Base-by-base conservation (phyloP, 2,797 vertebrate genomes). In the Nyctalus aviator region DNA sequence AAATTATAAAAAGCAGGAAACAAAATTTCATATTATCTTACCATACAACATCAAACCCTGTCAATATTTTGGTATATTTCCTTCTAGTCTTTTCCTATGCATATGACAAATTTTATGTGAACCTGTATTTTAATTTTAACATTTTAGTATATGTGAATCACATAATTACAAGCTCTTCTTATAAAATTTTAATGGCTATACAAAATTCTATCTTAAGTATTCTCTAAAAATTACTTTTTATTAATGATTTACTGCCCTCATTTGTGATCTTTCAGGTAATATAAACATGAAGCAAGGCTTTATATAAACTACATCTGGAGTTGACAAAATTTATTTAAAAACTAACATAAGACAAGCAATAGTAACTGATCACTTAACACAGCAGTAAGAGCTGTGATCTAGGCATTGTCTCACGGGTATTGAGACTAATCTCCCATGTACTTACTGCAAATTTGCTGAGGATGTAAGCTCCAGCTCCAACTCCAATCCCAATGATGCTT, bases 391-490 rank as follows among this genome's bases (percentile, higher is more conserved):
- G 50, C 75, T 81, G 46, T 78, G 91, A 90, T 44, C 13, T 25
- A 73, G 35, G 64, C 57, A 76, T 32, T 30, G 35, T 8, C 53
- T 90, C 71, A 50, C 81, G 32, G 37, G 62, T 44, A 25, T 9
- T 18, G 27, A 88, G 84, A 84, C 20, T 57, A 95, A 88, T 84
- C 81, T 4, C 91, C 81, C 68, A 62, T 11, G 75, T 96, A 99
- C 99, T 99, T 97, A 99, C 99, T 57, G 99, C 99, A 98, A 99
- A 99, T 95, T 97, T 99, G 98, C 99, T 98, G 95, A 99, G 99
- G 97, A 99, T 94, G 83, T 99, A 99, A 73, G 99, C 99, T 32
- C 99, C 99, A 62, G 99, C 99, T 97, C 99, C 99, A 64, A 99
- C 99, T 64, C 99, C 99, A 78, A 99, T 99, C 71, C 99, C 99